Base-by-base conservation (phyloP, 2,888 invertebrate genomes). In the Plusia festucae region DNA sequence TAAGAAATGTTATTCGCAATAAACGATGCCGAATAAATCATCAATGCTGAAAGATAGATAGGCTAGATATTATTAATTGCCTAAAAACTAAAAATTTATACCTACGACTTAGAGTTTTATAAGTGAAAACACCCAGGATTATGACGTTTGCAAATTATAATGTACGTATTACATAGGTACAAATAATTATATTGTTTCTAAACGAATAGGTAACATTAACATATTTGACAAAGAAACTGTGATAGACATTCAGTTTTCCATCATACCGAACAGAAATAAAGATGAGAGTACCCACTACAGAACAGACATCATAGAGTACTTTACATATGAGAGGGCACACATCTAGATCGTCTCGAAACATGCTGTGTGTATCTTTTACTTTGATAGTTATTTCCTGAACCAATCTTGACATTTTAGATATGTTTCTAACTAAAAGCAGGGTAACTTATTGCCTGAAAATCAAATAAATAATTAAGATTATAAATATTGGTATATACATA, bases 391-490 rank as follows among this genome's bases (percentile, higher is more conserved):
- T 84, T 82, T 85, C 87, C 88, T 82, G 91, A 91, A 92, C 90
- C 92, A 93, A 91, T 91, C 90, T 91, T 87, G 68, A 86, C 83
- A 81, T 88, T 90, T 89, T 91, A 82, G 84, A 91, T 85, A 88
- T 83, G 82, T 89, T 91, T 91, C 90, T 89, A 88, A 89, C 89
- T 88, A 87, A 89, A 91, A 90, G 90, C 94, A 93, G 93, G 93
- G 93, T 93, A 93, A 89, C 86, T 73, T 83, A 86, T 89, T 92
- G 93, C 94, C 92, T 93, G 90, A 88, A 89, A 88, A 86, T 89
- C 86, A 85, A 86, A 85, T 89, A 87, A 86, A 84, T 88, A 85
- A 72, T 65, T 88, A 90, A 89, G 88, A 81, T 83, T 85, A 78
- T 68, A 77, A 86, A 85, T 86, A 83, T 78, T 78, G 66, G 77